Evolutionary conservation across 2,113 vertebrate species (phyloP), one percentile per base, ranked within the genome.

Genomic region (Saimiri boliviensis): DNA sequence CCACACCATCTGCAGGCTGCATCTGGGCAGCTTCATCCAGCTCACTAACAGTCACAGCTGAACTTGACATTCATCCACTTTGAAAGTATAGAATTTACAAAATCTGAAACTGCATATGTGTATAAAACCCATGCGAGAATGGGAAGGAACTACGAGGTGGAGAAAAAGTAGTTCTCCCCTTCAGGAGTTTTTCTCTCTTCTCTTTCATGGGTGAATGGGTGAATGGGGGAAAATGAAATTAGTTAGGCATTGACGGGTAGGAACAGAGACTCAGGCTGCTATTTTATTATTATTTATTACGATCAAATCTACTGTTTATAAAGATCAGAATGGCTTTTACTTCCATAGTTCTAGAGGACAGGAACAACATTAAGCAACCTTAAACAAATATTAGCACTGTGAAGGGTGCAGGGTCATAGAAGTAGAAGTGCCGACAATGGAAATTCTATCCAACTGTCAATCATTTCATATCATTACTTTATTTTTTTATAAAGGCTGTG

Each of bases 1-100:
- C 25, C 47, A 66, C 45, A 37, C 92, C 88, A 52, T 52, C 86
- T 93, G 90, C 56, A 35, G 58, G 60, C 86, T 40, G 27, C 76
- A 27, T 91, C 95, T 77, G 87, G 12, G 73, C 2, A 2, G 16
- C 19, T 37, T 37, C 32, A 11, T 10, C 30, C 40, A 14, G 52
- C 35, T 60, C 12, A 0, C 77, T 2, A 73, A 40, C 76, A 85
- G 91, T 66, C 89, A 21, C 84, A 42, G 82, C 90, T 84, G 90
- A 89, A 40, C 89, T 63, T 92, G 82, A 81, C 81, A 47, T 30
- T 21, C 13, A 45, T 32, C 77, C 77, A 35, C 93, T 79, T 54
- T 73, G 82, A 73, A 88, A 70, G 82, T 2, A 6, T 8, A 8
- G 25, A 71, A 32, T 68, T 52, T 66, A n/a, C 45, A 73, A 66